Evolutionary conservation across 2,797 vertebrate genomes (phyloP).

Genomic region (Lates japonicus): DNA sequence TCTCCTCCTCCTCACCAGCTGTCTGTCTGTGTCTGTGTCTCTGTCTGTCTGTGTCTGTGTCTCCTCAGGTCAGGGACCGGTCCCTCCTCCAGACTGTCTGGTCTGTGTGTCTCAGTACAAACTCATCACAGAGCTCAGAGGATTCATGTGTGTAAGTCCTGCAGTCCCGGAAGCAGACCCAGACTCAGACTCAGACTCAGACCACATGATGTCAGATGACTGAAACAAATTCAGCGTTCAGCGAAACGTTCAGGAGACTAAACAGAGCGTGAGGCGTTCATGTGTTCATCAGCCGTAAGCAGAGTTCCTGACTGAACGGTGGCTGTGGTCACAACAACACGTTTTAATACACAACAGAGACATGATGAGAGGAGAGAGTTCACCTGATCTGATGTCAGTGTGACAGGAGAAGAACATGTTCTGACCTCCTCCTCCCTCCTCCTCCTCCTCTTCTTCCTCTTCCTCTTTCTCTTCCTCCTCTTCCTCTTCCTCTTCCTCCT

Average conservation of each 20-base stretch:
- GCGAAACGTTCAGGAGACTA: neutral
- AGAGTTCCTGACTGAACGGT: too few species aligned
- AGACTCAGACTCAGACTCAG: neutral
- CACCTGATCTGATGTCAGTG: too few species aligned
- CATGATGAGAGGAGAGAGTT: too few species aligned
- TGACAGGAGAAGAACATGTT: too few species aligned
- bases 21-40: constrained; percentile 4
- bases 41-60: neutral
- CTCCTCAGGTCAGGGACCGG: constrained; percentile 48
- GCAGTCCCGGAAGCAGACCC: neutral
- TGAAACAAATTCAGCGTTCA: neutral
- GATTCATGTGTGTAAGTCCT: constrained; percentile 79
- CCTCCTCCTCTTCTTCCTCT: neutral
- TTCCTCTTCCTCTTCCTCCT: neutral
- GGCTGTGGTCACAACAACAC: too few species aligned
- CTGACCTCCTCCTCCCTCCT: too few species aligned
- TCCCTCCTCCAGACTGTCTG: constrained; percentile 53
- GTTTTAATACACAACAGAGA: too few species aligned
- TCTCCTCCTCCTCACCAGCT: neutral
- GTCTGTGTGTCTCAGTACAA: constrained; percentile 62
- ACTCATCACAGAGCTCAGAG: constrained; percentile 68
- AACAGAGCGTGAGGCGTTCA: neutral
- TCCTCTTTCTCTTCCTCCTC: too few species aligned
- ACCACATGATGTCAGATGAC: neutral
- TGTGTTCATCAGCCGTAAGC: too few species aligned